Percentiles rank a stretch among this genome's conserved stretches.
These are phyloP conservation scores for Tyto alba DNA, from an alignment of 2,113 vertebrate genomes.

Conservation along the genomic window DNA sequence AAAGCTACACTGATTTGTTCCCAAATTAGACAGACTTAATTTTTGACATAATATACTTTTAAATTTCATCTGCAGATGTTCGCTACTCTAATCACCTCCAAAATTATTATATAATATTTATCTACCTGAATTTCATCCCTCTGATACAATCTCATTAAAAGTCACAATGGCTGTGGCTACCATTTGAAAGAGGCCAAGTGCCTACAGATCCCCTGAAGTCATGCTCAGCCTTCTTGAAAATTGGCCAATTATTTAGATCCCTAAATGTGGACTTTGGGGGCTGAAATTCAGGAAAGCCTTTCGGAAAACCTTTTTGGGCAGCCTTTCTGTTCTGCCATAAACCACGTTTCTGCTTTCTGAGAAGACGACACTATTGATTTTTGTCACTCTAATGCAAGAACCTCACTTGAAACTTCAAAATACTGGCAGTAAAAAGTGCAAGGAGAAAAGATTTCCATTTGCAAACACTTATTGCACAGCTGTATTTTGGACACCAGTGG, in stretches of 20 bases:
- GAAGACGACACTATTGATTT: neutral
- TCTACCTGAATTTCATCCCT: neutral
- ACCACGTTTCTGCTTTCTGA: neutral
- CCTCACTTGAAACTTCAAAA: neutral
- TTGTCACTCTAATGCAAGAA: neutral
- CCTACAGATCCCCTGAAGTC: neutral
- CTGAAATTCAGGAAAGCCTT: neutral
- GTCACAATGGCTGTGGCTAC: accelerated
- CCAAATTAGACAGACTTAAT: neutral
- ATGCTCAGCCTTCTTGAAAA: neutral
- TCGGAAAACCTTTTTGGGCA: neutral
- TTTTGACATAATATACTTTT: neutral
- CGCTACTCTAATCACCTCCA: neutral
- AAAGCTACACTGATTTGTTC: neutral
- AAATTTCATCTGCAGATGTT: neutral
- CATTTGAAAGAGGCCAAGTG: neutral
- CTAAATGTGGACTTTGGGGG: neutral
- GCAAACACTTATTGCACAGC: neutral
- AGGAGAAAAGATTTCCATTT: neutral
- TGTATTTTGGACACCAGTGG: neutral
- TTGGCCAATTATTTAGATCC: neutral
- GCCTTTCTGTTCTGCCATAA: neutral
- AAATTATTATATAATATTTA: neutral
- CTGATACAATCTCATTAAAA: neutral
- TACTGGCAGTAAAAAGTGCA: neutral